A percentile compares a stretch with the other conserved stretches of the same genome.
Conservation (phyloP, 2,797 vertebrate genomes). For the Semotilus atromaculatus region DNA sequence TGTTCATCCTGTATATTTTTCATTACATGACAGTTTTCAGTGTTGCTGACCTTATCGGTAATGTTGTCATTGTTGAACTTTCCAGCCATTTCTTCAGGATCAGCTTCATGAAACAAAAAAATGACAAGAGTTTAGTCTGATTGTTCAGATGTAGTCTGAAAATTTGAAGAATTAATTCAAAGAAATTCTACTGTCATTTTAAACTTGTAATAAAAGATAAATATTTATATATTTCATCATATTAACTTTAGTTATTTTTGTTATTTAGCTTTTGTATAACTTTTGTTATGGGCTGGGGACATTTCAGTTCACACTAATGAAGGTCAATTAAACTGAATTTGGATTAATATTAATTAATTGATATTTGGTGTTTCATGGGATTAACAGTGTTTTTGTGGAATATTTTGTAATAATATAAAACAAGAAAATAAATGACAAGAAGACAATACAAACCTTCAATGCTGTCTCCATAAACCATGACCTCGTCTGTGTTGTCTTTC, state of each 20-base stretch:
- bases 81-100: constrained; percentile 72
- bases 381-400: neutral
- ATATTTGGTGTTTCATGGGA: neutral
- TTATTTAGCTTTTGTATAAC: no score
- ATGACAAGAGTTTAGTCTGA: neutral
- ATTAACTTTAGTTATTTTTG: no score
- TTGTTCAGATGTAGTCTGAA: neutral
- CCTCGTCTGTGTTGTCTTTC: constrained; percentile 69
- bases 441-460: constrained; percentile 72
- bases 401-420: neutral
- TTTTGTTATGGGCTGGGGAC: neutral
- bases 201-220: neutral
- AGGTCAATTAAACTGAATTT: neutral
- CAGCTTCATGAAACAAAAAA: constrained; percentile 66
- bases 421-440: neutral
- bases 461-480: constrained; percentile 75
- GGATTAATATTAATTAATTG: neutral
- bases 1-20: neutral
- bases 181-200: neutral
- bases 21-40: neutral
- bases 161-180: neutral
- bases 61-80: constrained; percentile 82
- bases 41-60: constrained; percentile 74
- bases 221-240: neutral
- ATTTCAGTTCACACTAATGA: neutral